Evolutionary conservation across 2,113 vertebrate genomes (phyloP), one percentile per base, ranked within the genome.

Genomic region (Erythrolamprus reginae): DNA sequence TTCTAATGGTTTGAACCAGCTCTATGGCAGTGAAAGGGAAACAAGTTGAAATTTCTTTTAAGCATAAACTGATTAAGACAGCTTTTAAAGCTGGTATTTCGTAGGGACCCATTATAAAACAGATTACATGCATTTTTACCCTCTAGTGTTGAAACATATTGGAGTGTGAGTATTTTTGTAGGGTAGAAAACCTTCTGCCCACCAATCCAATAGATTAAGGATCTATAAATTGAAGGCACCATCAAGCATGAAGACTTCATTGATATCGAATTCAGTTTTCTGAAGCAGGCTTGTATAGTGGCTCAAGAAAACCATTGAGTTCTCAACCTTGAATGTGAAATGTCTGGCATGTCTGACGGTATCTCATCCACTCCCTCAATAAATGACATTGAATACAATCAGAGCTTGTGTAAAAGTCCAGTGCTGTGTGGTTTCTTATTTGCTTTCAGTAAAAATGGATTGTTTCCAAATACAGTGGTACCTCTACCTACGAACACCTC

Each of bases 281-380:
- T 94, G 85, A 92, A 95, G 94, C 24, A 94, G 96, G 94, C 95
- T 95, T 93, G 85, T 92, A 92, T 94, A 91, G 96, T 96, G 96
- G 95, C 96, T 96, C 95, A 87, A 96, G 96, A 95, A 96, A 95
- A 96, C 96, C 94, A 92, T 93, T 93, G 95, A 93, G 95, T 96
- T 96, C 96, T 95, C 96, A 95, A 96, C 97, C 97, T 96, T 96
- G 96, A 97, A 97, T 97, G 97, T 98, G 97, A 98, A 97, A 96
- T 97, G 96, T 97, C 91, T 97, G 97, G 96, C 97, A 96, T 98
- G 97, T 97, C 97, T 97, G 96, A 95, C 96, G 95, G 97, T 96
- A 94, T 96, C 96, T 97, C 95, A 91, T 97, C 97, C 96, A 96
- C 97, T 97, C 96, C 19, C 96, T 97, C 96, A 97, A 98, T 98